phyloP scores from a whole-genome alignment of 2,113 vertebrate species.

The Microcebus griseorufus region DNA sequence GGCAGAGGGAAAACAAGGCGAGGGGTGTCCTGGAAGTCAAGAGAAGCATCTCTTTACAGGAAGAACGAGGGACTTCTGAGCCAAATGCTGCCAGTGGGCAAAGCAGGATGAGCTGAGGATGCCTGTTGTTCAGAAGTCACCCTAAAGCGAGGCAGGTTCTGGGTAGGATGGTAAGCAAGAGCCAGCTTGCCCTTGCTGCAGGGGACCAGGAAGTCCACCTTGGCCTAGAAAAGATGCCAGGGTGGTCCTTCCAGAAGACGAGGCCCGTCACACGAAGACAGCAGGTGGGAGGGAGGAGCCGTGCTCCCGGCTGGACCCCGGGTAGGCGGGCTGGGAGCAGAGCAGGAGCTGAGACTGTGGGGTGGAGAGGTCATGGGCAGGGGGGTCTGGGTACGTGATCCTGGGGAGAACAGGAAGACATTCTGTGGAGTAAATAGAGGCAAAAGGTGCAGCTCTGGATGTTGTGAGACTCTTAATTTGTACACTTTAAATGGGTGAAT shows the following conservation, averaged over 20 bases:
- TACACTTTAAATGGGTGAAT: not conserved
- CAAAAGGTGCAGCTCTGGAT: not conserved
- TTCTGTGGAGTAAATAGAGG: not conserved
- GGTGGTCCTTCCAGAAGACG: no score
- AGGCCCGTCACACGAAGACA: not conserved
- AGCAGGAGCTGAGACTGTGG: rapidly evolving
- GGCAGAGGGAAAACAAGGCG: rapidly evolving
- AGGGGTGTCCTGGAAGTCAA: rapidly evolving
- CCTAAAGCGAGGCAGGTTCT: not conserved
- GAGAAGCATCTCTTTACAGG: rapidly evolving
- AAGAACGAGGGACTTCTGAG: not conserved
- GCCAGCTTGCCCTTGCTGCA: rapidly evolving
- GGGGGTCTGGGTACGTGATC: not conserved
- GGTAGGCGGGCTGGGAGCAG: rapidly evolving
- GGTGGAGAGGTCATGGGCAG: rapidly evolving
- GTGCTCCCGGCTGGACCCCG: rapidly evolving
- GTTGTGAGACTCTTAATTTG: no score
- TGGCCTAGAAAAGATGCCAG: not conserved
- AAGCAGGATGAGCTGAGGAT: rapidly evolving
- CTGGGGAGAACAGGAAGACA: no score
- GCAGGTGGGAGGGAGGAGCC: not conserved
- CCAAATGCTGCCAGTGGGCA: rapidly evolving
- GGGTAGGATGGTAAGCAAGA: no score
- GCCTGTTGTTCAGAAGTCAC: not conserved
- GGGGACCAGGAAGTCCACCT: not conserved